Evolutionary conservation across 2,888 invertebrate species (phyloP).

Genomic region (Cacoxenus indagator): DNA sequence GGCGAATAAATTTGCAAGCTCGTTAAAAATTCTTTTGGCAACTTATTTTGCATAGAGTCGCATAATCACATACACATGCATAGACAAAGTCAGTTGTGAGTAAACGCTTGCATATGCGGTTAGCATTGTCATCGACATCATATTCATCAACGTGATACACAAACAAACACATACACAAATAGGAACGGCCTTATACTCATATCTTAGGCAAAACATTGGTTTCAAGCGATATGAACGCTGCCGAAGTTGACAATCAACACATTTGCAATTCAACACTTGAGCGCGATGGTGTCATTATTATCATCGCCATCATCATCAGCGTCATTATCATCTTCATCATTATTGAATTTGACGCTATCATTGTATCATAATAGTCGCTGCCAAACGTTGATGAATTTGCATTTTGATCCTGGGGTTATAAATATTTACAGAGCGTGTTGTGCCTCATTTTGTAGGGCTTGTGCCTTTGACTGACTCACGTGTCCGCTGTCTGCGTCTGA

Average conservation of each 20-base stretch:
- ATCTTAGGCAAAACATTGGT: slow-evolving; percentile 1
- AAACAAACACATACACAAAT: background rate
- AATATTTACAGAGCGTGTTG: slow-evolving; percentile 64
- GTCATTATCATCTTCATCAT: background rate
- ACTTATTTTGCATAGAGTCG: slow-evolving; percentile 14
- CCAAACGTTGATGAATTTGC: slow-evolving; percentile 56
- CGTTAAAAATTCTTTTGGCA: slow-evolving; percentile 34
- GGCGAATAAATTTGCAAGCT: slow-evolving; percentile 33
- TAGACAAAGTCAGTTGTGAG: background rate
- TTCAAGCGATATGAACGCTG: slow-evolving; percentile 2
- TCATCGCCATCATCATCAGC: background rate
- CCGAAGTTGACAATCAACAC: slow-evolving; percentile 62
- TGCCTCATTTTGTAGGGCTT: slow-evolving; percentile 35
- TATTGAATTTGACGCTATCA: slow-evolving; percentile 8
- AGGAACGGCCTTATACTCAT: background rate
- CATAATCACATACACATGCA: background rate
- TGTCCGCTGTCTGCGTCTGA: slow-evolving; percentile 18
- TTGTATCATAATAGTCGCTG: background rate
- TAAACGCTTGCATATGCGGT: background rate
- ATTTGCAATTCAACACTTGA: slow-evolving; percentile 62
- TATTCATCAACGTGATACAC: slow-evolving; percentile 23
- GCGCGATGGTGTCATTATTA: slow-evolving; percentile 10
- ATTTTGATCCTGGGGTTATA: slow-evolving; percentile 55
- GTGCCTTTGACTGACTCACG: slow-evolving; percentile 29
- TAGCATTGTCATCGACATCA: slow-evolving; percentile 16